Percentiles rank a stretch among this genome's conserved stretches.
Evolutionary conservation across 2,113 vertebrate species (phyloP).

Genomic region (Anas platyrhynchos): DNA sequence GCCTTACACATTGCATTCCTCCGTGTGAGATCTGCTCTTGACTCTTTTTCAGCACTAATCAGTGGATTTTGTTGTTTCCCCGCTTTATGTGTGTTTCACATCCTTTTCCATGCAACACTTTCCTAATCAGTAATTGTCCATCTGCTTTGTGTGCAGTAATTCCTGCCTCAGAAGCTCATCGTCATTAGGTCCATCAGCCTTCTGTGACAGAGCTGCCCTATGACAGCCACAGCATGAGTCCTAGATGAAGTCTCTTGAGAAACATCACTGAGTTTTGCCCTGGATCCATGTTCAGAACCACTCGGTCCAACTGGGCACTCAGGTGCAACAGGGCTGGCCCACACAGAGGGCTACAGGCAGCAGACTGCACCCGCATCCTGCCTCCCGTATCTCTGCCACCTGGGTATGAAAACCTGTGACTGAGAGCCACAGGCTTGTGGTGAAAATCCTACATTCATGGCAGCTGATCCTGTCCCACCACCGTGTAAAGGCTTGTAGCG

Average conservation of each 20-base stretch:
- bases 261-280: background rate
- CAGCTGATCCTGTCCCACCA: too few relatives aligned
- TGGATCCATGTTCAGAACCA: fast-evolving
- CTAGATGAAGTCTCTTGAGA: background rate
- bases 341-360: background rate
- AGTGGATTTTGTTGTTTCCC: background rate
- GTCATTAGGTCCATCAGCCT: background rate
- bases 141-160: background rate
- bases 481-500: too few relatives aligned
- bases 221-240: background rate
- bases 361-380: background rate
- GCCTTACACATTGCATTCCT: background rate
- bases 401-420: fast-evolving
- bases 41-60: background rate
- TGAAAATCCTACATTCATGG: background rate
- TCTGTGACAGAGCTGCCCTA: background rate
- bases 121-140: background rate
- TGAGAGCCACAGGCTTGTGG: fast-evolving
- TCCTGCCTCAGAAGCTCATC: background rate
- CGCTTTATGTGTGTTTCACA: background rate
- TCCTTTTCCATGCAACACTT: background rate
- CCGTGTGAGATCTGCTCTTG: background rate
- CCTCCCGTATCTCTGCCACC: background rate
- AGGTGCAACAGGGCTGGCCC: background rate
- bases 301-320: background rate